Evolutionary conservation across 1,140 invertebrate genomes (phyloP).

Genomic region (Fopius arisanus): DNA sequence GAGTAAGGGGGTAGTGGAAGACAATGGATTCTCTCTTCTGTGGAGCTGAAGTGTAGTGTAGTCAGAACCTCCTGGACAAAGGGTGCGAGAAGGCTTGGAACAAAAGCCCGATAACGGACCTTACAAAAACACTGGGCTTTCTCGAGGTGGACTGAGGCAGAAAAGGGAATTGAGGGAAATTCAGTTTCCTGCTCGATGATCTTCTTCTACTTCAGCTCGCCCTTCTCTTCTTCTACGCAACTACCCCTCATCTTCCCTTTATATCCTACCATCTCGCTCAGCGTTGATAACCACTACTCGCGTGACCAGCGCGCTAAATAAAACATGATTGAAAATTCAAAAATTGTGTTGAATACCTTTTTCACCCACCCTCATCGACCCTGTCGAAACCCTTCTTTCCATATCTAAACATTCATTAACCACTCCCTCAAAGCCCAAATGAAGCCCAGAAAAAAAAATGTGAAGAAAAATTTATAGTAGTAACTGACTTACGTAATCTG

Average conservation of each 20-base stretch:
- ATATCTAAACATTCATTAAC: not conserved
- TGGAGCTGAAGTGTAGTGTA: conserved; percentile 32
- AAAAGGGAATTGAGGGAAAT: not conserved
- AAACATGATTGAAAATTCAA: too few relatives aligned
- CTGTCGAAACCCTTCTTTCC: not conserved
- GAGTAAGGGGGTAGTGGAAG: conserved; percentile 14
- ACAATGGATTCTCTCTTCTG: conserved; percentile 40
- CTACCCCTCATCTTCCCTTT: too few relatives aligned
- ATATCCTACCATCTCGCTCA: not conserved
- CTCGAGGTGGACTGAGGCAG: not conserved
- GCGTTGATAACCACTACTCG: not conserved
- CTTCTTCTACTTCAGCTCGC: not conserved
- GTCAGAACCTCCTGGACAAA: conserved; percentile 46
- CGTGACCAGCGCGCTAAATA: too few relatives aligned
- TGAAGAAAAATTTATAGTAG: conserved; percentile 8
- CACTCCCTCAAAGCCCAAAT: not conserved
- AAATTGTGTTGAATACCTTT: too few relatives aligned
- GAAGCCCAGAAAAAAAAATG: not conserved
- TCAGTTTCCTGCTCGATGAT: conserved; percentile 9
- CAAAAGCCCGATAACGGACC: conserved; percentile 49
- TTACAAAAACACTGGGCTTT: conserved; percentile 44
- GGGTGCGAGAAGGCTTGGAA: conserved; percentile 46
- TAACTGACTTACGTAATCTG: conserved; percentile 28
- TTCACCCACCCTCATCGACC: not conserved
- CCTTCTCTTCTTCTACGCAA: not conserved